phyloP scores from a whole-genome alignment of 1,140 invertebrate species.

The Tyrophagus putrescentiae region DNA sequence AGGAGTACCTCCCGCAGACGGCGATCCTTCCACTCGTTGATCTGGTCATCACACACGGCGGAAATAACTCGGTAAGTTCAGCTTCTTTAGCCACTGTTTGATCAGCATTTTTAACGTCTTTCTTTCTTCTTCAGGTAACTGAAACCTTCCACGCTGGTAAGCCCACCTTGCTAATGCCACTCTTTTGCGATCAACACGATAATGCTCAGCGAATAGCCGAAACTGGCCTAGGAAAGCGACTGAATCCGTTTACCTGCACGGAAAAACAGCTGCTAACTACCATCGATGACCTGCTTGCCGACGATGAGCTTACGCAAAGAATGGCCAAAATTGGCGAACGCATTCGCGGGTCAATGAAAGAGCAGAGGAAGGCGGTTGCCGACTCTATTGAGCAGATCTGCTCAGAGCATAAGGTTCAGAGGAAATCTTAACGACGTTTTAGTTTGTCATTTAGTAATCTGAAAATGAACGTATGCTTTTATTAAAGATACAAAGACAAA shows the following conservation, averaged over 20 bases:
- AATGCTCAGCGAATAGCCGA: conserved; percentile 25
- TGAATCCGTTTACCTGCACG: conserved; percentile 16
- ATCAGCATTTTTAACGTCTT: too few relatives aligned
- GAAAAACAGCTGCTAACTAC: conserved; percentile 16
- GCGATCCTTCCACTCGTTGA: conserved; percentile 14
- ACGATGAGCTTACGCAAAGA: background rate
- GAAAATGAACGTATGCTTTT: too few relatives aligned
- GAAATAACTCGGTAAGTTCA: conserved; percentile 18
- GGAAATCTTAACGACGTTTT: too few relatives aligned
- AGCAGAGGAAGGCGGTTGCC: background rate
- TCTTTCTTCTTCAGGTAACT: too few relatives aligned
- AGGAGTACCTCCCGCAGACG: conserved; percentile 14
- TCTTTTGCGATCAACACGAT: conserved; percentile 21
- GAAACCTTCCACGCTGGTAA: conserved; percentile 20
- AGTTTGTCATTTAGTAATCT: too few relatives aligned
- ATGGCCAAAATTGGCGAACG: conserved; percentile 6
- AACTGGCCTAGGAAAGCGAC: conserved; percentile 7
- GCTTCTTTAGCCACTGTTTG: too few relatives aligned
- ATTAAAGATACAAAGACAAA: too few relatives aligned
- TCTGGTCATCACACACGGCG: conserved; percentile 21
- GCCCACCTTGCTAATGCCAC: conserved; percentile 12
- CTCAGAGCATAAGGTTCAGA: too few relatives aligned
- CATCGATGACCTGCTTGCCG: conserved; percentile 13
- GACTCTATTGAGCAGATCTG: conserved; percentile 21
- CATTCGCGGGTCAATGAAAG: background rate